Evolutionary conservation across 2,113 vertebrate genomes (phyloP).

Genomic region (Garra rufa): DNA sequence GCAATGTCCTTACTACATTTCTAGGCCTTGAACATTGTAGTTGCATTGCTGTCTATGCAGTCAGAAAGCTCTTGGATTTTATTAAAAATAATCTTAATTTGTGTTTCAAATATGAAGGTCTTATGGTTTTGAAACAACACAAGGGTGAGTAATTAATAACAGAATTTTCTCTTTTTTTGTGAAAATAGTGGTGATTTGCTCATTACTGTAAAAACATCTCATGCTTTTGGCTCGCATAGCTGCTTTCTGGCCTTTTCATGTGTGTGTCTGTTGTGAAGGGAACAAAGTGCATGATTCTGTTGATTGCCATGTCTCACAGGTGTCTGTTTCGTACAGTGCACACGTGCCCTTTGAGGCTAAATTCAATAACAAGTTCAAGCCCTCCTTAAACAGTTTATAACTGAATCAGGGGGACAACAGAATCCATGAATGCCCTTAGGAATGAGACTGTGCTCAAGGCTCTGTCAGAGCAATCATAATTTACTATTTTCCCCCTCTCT

Average conservation of each 20-base stretch:
- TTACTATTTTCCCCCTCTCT: constrained; percentile 25
- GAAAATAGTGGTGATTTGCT: not conserved
- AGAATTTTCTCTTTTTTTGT: not conserved
- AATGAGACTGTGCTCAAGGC: constrained; percentile 31
- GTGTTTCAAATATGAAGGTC: no score
- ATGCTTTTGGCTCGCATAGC: not conserved
- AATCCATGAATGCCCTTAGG: constrained; percentile 54
- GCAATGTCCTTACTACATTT: no score
- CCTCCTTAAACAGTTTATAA: constrained; percentile 48
- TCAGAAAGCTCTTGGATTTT: no score
- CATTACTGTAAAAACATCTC: not conserved
- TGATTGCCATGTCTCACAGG: constrained; percentile 4
- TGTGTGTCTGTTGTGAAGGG: not conserved
- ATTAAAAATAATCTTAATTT: no score
- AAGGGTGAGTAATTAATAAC: no score
- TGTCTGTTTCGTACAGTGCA: constrained; percentile 9
- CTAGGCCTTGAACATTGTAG: no score
- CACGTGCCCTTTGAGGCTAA: constrained; percentile 43
- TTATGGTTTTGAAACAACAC: no score
- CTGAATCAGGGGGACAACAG: constrained; percentile 48
- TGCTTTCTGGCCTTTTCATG: constrained; percentile 15
- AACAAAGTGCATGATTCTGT: not conserved
- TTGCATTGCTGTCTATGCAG: no score
- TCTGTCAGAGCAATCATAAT: constrained; percentile 47
- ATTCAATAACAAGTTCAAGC: constrained; percentile 52